These are phyloP conservation scores for Cephonodes hylas DNA, from an alignment of 2,888 invertebrate genomes.

Conservation along the genomic window DNA sequence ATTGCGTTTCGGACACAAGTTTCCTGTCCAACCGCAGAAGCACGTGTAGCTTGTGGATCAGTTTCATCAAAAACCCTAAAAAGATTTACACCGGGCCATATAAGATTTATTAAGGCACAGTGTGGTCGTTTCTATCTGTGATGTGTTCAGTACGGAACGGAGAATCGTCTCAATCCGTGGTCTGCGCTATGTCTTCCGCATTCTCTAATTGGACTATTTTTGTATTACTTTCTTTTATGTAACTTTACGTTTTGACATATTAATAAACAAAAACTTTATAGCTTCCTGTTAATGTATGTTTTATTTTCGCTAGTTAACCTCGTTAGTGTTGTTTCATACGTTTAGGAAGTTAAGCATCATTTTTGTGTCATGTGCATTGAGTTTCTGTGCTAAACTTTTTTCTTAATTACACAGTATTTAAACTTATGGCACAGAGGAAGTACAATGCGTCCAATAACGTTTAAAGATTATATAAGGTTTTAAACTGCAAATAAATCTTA, in stretches of 20 bases:
- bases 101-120: constrained; percentile 30
- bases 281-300: constrained; percentile 47
- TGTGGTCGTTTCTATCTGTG: constrained; percentile 31
- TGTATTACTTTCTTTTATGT: constrained; percentile 55
- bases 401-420: background rate
- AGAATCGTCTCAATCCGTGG: constrained; percentile 31
- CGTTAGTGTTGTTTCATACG: background rate
- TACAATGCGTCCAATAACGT: too few relatives aligned
- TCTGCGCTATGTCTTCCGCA: constrained; percentile 70
- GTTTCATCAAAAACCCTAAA: constrained; percentile 29
- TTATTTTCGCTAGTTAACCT: constrained; percentile 8
- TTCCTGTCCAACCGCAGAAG: constrained; percentile 34
- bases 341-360: background rate
- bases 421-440: background rate
- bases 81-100: constrained; percentile 29
- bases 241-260: constrained; percentile 42
- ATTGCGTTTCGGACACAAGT: constrained; percentile 39
- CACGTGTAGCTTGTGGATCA: constrained; percentile 29
- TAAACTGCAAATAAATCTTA: too few relatives aligned
- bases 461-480: too few relatives aligned
- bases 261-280: constrained; percentile 43
- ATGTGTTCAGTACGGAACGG: constrained; percentile 38
- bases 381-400: background rate
- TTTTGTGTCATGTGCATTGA: background rate
- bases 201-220: constrained; percentile 65